A percentile compares a stretch with the other conserved stretches of the same genome.
phyloP scores from a whole-genome alignment of 2,113 vertebrate species.

The Cervus canadensis region DNA sequence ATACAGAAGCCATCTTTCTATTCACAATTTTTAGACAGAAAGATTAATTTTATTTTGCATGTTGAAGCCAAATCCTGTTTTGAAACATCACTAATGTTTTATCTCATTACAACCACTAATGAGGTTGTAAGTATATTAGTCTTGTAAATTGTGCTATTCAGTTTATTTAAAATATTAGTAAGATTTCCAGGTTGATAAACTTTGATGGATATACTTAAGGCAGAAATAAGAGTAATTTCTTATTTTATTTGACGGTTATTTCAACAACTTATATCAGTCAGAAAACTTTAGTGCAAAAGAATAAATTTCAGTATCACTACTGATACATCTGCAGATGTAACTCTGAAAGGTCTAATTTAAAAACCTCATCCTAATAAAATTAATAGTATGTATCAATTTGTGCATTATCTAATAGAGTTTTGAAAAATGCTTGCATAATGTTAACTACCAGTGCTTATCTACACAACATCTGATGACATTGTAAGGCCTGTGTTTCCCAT shows the following conservation, averaged over 20 bases:
- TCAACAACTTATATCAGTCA: background rate
- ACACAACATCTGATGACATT: background rate
- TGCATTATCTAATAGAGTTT: background rate
- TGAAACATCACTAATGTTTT: conserved; percentile 20
- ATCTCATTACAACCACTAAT: background rate
- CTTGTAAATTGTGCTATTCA: background rate
- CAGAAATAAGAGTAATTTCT: background rate
- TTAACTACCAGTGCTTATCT: background rate
- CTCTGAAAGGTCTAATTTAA: background rate
- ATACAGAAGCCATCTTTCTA: background rate
- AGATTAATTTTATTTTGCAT: conserved; percentile 24
- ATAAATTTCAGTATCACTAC: background rate
- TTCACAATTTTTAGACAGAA: background rate
- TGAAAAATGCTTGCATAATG: background rate
- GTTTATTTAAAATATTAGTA: background rate
- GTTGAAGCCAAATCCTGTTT: background rate
- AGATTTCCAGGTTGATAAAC: conserved; percentile 9
- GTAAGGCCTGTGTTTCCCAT: background rate
- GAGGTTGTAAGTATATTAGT: background rate
- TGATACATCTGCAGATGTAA: background rate
- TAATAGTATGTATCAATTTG: background rate
- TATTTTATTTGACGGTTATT: background rate
- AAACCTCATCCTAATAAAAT: background rate
- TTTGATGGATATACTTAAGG: conserved; percentile 8
- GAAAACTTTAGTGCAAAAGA: conserved; percentile 7